Conservation (phyloP, 2,113 vertebrate genomes). For the Epinephelus moara region DNA sequence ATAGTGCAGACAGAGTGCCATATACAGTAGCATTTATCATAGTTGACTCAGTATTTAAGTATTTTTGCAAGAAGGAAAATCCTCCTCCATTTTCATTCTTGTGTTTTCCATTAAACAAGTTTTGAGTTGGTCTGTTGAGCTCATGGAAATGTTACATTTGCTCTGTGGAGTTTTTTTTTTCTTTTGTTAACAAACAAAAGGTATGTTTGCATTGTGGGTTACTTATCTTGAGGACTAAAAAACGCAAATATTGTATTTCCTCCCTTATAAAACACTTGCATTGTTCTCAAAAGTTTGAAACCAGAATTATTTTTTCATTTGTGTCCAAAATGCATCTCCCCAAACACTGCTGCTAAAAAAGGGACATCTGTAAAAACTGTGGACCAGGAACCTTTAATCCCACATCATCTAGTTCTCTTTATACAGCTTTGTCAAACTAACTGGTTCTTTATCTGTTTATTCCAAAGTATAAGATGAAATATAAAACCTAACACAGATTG, state of each 20-base stretch:
- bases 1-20: background rate
- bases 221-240: too few species aligned
- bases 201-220: background rate
- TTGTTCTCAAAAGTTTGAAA: too few species aligned
- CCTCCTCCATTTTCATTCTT: too few species aligned
- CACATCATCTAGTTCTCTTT: background rate
- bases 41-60: background rate
- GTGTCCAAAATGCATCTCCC: too few species aligned
- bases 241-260: background rate
- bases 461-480: background rate
- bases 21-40: background rate
- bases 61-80: too few species aligned
- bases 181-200: background rate
- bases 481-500: background rate
- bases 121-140: too few species aligned
- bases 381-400: background rate
- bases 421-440: background rate
- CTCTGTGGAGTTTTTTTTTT: too few species aligned
- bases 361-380: too few species aligned
- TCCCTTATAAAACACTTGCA: background rate
- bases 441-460: background rate
- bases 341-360: background rate
- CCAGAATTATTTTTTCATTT: too few species aligned
- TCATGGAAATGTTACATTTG: too few species aligned
- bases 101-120: background rate